These are phyloP conservation scores for Bugulina stolonifera DNA, from an alignment of 2,888 invertebrate species.

Conservation along the genomic window DNA sequence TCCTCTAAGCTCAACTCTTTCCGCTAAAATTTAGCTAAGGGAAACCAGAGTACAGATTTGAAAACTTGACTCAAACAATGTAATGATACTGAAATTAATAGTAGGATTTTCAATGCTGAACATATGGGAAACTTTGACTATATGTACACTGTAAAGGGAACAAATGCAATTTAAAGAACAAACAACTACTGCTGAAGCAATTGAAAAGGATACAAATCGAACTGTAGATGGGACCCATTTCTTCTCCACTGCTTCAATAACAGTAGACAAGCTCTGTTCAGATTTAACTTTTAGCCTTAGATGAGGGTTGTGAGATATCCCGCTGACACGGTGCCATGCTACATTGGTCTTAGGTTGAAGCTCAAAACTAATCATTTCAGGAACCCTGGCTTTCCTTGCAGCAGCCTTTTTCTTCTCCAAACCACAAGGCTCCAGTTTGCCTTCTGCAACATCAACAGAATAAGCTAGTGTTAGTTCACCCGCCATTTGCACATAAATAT, in stretches of 20 bases:
- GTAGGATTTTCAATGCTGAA: too few relatives aligned
- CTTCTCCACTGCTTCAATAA: constrained; percentile 67
- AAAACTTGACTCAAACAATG: too few relatives aligned
- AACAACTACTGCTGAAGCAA: too few relatives aligned
- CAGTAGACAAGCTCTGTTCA: constrained; percentile 66
- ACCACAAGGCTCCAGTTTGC: too few relatives aligned
- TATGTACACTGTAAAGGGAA: too few relatives aligned
- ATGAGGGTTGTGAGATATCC: constrained; percentile 81
- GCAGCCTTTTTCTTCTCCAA: constrained; percentile 29
- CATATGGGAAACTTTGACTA: too few relatives aligned
- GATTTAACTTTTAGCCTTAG: constrained; percentile 68
- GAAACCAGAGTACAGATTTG: too few relatives aligned
- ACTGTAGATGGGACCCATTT: constrained; percentile 67
- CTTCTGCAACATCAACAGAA: too few relatives aligned
- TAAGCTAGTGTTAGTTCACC: too few relatives aligned
- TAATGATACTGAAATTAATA: too few relatives aligned
- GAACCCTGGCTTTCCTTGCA: constrained; percentile 58
- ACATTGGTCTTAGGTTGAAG: constrained; percentile 71
- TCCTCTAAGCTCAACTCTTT: not conserved
- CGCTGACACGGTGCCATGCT: constrained; percentile 77
- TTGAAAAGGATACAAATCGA: constrained; percentile 57
- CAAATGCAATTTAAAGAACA: too few relatives aligned
- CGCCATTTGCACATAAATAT: too few relatives aligned
- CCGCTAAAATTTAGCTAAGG: not conserved
- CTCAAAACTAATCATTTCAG: constrained; percentile 69